Base-by-base conservation (phyloP, 2,113 vertebrate species). In the Microcebus tavaratra region DNA sequence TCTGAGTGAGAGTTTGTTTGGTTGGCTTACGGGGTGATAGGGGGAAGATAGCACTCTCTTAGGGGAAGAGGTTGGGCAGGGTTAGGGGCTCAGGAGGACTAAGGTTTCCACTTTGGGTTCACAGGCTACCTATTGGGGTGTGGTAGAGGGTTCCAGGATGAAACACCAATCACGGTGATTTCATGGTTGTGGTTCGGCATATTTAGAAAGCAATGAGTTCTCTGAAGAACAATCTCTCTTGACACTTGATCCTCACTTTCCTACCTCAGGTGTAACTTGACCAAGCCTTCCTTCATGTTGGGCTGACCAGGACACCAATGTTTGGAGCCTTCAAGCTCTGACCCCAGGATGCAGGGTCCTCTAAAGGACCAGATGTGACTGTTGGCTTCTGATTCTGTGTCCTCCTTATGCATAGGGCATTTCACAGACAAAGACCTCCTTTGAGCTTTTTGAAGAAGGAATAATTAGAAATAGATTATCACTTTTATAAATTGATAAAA, bases 221-320 rank as follows among this genome's bases (percentile, higher is more conserved):
- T 36, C n/a, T 88, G 53, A 57, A 57, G 55, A 57, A 57, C 20
- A 57, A 7, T 57, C 20, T 57, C 7, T 57, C 15, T 34, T 3
- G 61, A 8, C 3, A 48, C 20, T 73, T 45, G 11, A 21, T 85
- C 67, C 31, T 29, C 82, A 79, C 8, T 20, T 34, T 25, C 23
- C 12, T 50, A 15, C 1, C 3, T 36, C n/a, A 57, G 13, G 18
- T 0, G 1, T 73, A 4, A 27, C 29, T 78, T 3, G 0, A 8
- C 4, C 14, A 57, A 42, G 27, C 1, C 34, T 57, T 79, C 17
- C 42, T 67, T 57, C 55, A 57, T 57, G 7, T 14, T 48, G 27
- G 48, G 29, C 13, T 55, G 48, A 29, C 18, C 29, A 48, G n/a
- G 29, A 25, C 3, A 80, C 18, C 6, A 34, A 53, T 9, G 27